Evolutionary conservation across 2,888 invertebrate species (phyloP).

Genomic region (Diabrotica balteata): DNA sequence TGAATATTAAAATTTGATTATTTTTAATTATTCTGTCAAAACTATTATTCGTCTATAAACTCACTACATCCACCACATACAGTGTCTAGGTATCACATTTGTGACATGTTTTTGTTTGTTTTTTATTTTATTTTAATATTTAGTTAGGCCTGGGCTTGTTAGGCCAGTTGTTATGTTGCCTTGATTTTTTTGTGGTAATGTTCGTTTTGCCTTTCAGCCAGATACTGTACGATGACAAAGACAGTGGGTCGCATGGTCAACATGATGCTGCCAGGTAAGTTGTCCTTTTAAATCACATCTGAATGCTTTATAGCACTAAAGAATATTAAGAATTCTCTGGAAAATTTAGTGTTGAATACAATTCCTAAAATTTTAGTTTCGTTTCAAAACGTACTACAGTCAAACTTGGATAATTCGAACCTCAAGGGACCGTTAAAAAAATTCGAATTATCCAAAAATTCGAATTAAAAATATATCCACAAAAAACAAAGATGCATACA

Average conservation of each 20-base stretch:
- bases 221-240: slow-evolving; percentile 72
- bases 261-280: slow-evolving; percentile 65
- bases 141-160: slow-evolving; percentile 36
- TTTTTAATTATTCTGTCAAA: no score
- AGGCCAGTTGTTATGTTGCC: slow-evolving; percentile 18
- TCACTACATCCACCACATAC: slow-evolving; percentile 33
- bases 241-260: slow-evolving; percentile 63
- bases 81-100: slow-evolving; percentile 25
- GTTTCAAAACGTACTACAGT: no score
- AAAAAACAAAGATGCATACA: no score
- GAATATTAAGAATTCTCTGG: no score
- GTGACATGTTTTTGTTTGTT: slow-evolving; percentile 23
- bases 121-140: slow-evolving; percentile 28
- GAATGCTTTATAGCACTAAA: neutral
- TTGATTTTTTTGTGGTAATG: slow-evolving; percentile 7
- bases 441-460: no score
- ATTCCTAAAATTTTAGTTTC: no score
- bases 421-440: no score
- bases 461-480: no score
- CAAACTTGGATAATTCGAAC: no score
- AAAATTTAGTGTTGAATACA: no score
- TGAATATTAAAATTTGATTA: no score
- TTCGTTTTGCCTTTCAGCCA: slow-evolving; percentile 63
- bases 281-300: neutral
- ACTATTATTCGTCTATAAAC: no score